Conservation (phyloP, 2,113 vertebrate species). For the Hemibagrus wyckioides region DNA sequence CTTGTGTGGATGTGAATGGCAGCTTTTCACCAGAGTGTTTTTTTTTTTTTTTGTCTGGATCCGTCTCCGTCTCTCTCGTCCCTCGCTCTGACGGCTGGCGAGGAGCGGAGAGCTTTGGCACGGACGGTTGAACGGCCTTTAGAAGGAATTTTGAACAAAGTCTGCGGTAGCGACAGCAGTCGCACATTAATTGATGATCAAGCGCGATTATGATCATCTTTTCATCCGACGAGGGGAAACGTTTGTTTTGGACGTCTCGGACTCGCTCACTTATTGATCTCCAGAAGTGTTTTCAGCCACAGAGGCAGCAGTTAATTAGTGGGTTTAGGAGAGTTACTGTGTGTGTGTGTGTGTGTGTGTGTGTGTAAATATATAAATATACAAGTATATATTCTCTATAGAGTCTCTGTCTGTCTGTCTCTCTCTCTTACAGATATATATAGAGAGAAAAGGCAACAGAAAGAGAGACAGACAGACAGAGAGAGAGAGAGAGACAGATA, state of each 20-base stretch:
- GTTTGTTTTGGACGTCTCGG: constrained; percentile 36
- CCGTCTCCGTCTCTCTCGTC: constrained; percentile 42
- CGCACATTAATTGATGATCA: constrained; percentile 77
- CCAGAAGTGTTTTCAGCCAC: constrained; percentile 13
- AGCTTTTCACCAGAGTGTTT: constrained; percentile 65
- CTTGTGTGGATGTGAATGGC: constrained; percentile 68
- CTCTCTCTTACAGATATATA: too few relatives aligned
- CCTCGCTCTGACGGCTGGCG: constrained; percentile 60
- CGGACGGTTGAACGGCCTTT: constrained; percentile 66
- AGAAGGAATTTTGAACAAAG: constrained; percentile 72
- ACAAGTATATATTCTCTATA: background rate
- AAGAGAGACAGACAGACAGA: too few relatives aligned
- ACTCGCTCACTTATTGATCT: constrained; percentile 31
- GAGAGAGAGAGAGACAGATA: too few relatives aligned
- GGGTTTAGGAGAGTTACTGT: constrained; percentile 12
- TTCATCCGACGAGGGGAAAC: constrained; percentile 59
- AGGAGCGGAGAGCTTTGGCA: constrained; percentile 22
- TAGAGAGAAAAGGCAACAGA: too few relatives aligned
- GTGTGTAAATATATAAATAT: background rate
- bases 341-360: constrained; percentile 19
- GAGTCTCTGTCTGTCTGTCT: too few relatives aligned
- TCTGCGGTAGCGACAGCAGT: constrained; percentile 68
- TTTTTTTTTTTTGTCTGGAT: constrained; percentile 7
- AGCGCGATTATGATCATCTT: constrained; percentile 73
- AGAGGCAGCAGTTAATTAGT: constrained; percentile 43